Conservation (phyloP, 1,140 invertebrate genomes). For the Drosophila takahashii region DNA sequence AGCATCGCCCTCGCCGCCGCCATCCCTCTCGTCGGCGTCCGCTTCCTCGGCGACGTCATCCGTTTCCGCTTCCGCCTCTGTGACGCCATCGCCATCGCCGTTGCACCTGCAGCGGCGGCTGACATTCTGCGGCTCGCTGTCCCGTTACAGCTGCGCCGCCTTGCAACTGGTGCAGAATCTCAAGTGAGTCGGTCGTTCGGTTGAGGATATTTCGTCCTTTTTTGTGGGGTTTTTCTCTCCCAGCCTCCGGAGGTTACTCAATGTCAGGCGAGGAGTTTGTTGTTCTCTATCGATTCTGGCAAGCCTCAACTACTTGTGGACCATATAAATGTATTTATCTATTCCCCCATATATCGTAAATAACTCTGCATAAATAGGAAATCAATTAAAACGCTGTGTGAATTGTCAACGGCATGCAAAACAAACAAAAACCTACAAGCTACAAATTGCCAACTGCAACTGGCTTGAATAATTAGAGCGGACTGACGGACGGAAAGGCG, state of each 20-base stretch:
- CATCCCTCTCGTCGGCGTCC: slow-evolving; percentile 42
- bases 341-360: not conserved
- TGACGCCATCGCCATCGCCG: slow-evolving; percentile 41
- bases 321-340: slow-evolving; percentile 14
- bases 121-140: slow-evolving; percentile 77
- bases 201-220: not conserved
- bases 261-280: slow-evolving; percentile 49
- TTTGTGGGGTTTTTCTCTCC: slow-evolving; percentile 7
- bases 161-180: slow-evolving; percentile 80
- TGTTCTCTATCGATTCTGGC: slow-evolving; percentile 38
- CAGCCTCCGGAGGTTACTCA: slow-evolving; percentile 59
- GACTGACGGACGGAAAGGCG: slow-evolving; percentile 5
- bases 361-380: slow-evolving; percentile 55
- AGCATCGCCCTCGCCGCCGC: slow-evolving; percentile 50
- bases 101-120: slow-evolving; percentile 72
- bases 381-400: slow-evolving; percentile 63
- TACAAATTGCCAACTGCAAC: slow-evolving; percentile 53
- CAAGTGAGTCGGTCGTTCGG: slow-evolving; percentile 72
- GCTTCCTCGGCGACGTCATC: slow-evolving; percentile 21
- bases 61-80: slow-evolving; percentile 31
- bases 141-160: slow-evolving; percentile 74
- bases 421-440: slow-evolving; percentile 3
- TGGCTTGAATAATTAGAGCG: slow-evolving; percentile 53
- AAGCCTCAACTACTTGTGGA: slow-evolving; percentile 40
- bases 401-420: slow-evolving; percentile 47